Percentiles rank a stretch among this genome's conserved stretches.
These are phyloP conservation scores for Gyrodactylus salaris DNA, from an alignment of 1,140 invertebrate genomes.

Conservation along the genomic window DNA sequence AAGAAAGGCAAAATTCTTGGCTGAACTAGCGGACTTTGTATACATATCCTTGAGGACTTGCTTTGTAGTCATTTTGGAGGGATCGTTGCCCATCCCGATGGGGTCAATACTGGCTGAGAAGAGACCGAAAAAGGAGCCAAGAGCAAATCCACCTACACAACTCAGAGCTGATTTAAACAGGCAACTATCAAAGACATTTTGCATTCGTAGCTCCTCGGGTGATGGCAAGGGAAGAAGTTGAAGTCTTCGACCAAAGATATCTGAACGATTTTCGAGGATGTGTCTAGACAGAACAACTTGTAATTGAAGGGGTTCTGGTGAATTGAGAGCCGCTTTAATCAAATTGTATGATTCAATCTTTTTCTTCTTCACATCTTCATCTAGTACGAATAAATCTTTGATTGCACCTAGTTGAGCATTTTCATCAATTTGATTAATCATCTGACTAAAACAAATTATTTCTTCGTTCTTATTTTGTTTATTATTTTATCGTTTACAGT, in stretches of 20 bases:
- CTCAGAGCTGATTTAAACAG: slow-evolving; percentile 54
- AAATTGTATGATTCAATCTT: not conserved
- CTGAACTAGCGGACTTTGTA: slow-evolving; percentile 49
- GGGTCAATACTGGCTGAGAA: slow-evolving; percentile 81
- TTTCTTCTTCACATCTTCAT: not conserved
- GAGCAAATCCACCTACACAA: slow-evolving; percentile 43
- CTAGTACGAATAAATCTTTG: not conserved
- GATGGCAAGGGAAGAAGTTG: not conserved
- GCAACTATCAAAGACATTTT: slow-evolving; percentile 54
- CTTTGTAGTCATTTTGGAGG: slow-evolving; percentile 17
- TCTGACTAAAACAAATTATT: not conserved
- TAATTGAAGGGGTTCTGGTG: not conserved
- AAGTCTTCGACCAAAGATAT: not conserved
- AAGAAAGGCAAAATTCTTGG: slow-evolving; percentile 80
- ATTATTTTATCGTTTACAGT: too few species aligned
- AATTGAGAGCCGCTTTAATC: not conserved
- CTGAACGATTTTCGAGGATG: not conserved
- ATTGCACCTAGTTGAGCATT: not conserved
- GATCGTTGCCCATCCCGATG: slow-evolving; percentile 25
- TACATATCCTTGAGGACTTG: slow-evolving; percentile 43
- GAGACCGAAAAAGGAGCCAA: slow-evolving; percentile 62
- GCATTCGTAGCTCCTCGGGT: slow-evolving; percentile 24
- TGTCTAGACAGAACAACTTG: not conserved
- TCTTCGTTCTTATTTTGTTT: too few species aligned
- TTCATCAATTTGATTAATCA: not conserved